These are phyloP conservation scores for Coelopa pilipes DNA, from an alignment of 2,888 invertebrate genomes.

Conservation along the genomic window DNA sequence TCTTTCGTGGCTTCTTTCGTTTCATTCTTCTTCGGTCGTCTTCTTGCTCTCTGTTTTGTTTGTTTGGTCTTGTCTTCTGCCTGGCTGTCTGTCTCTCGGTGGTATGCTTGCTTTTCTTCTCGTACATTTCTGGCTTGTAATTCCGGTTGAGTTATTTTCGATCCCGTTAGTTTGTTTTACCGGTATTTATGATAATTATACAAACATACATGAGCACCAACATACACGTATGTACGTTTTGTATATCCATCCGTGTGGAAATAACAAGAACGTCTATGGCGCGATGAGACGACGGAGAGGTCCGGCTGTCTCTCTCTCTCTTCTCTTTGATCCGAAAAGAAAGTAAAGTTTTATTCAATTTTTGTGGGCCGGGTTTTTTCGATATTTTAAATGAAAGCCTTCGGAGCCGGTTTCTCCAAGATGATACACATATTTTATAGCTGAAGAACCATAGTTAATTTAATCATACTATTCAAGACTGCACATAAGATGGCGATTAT, in stretches of 20 bases:
- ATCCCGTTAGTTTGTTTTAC: conserved; percentile 50
- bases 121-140: conserved; percentile 38
- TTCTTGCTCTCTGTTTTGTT: conserved; percentile 3
- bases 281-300: background rate
- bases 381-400: too few species aligned
- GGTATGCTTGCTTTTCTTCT: conserved; percentile 8
- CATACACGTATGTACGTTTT: background rate
- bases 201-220: conserved; percentile 15
- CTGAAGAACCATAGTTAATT: too few species aligned
- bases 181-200: conserved; percentile 47
- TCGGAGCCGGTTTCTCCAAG: too few species aligned
- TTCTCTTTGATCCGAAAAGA: too few species aligned
- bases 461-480: too few species aligned
- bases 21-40: background rate
- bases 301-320: too few species aligned
- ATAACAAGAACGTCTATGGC: background rate
- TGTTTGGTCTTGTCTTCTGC: background rate
- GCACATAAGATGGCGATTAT: too few species aligned
- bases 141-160: conserved; percentile 54
- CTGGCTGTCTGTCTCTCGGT: conserved; percentile 36
- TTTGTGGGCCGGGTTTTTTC: too few species aligned
- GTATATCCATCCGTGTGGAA: conserved; percentile 9
- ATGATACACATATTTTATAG: too few species aligned
- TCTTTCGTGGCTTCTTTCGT: conserved; percentile 1
- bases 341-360: too few species aligned